Conservation (phyloP, 2,888 invertebrate genomes). For the Auanema freiburgensis region DNA sequence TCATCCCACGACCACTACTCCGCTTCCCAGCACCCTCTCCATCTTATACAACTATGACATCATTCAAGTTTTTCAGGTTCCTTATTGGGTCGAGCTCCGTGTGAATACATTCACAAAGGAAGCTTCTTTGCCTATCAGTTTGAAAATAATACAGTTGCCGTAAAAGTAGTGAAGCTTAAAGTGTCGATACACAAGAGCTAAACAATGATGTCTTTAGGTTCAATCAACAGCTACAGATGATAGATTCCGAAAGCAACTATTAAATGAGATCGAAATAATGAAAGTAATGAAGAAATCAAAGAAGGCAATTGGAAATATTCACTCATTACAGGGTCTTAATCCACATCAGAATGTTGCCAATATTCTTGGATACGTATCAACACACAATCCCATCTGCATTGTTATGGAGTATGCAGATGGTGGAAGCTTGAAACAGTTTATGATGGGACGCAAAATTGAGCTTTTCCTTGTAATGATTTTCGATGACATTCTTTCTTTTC, state of each 20-base stretch:
- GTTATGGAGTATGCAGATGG: slow-evolving; percentile 15
- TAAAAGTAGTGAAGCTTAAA: slow-evolving; percentile 11
- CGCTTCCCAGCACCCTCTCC: too few relatives aligned
- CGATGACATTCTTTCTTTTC: too few relatives aligned
- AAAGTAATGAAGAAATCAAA: too few relatives aligned
- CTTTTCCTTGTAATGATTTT: too few relatives aligned
- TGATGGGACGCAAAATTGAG: slow-evolving; percentile 3
- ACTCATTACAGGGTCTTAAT: slow-evolving; percentile 1
- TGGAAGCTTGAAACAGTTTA: slow-evolving; percentile 11
- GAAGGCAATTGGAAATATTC: too few relatives aligned
- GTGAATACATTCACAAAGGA: slow-evolving; percentile 16
- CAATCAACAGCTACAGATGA: slow-evolving; percentile 15
- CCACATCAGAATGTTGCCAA: slow-evolving; percentile 20
- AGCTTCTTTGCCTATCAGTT: slow-evolving; percentile 19
- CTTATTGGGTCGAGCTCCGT: slow-evolving; percentile 17
- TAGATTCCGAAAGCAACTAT: slow-evolving; percentile 10
- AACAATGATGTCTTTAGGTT: slow-evolving; percentile 6
- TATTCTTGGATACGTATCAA: slow-evolving; percentile 17
- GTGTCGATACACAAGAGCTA: not conserved
- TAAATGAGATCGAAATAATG: slow-evolving; percentile 18
- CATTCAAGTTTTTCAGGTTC: slow-evolving; percentile 6
- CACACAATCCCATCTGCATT: slow-evolving; percentile 12
- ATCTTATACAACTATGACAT: too few relatives aligned
- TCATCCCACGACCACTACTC: too few relatives aligned
- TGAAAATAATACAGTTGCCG: slow-evolving; percentile 18